Evolutionary conservation across 2,113 vertebrate species (phyloP).

Genomic region (Oncorhynchus nerka): DNA sequence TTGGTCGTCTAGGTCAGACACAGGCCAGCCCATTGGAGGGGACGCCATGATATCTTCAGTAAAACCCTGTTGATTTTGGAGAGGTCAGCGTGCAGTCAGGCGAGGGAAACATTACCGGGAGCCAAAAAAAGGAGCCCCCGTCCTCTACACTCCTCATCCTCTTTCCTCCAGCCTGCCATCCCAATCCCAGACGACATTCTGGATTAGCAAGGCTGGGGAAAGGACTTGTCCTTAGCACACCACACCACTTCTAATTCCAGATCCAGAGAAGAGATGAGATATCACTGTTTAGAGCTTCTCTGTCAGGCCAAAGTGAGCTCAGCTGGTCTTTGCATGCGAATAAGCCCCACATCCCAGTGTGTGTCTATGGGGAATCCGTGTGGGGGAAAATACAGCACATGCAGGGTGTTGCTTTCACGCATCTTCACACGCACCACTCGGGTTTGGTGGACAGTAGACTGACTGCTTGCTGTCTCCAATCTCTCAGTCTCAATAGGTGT

Average conservation of each 20-base stretch:
- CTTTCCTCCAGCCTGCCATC: background rate
- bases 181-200: conserved; percentile 15
- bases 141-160: conserved; percentile 3
- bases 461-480: conserved; percentile 4
- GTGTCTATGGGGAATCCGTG: conserved; percentile 24
- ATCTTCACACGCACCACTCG: background rate
- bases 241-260: background rate
- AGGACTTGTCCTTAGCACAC: background rate
- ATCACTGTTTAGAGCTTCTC: conserved; percentile 30
- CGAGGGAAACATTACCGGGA: conserved; percentile 19
- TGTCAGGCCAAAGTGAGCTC: conserved; percentile 39
- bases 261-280: conserved; percentile 25
- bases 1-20: background rate
- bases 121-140: conserved; percentile 33
- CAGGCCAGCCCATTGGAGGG: background rate
- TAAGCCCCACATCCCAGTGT: conserved; percentile 7
- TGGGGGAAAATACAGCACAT: conserved; percentile 20
- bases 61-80: conserved; percentile 58
- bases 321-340: conserved; percentile 45
- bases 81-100: conserved; percentile 35
- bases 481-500: conserved; percentile 3
- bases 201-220: conserved; percentile 3
- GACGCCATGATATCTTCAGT: conserved; percentile 40
- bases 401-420: background rate
- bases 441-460: background rate